Conservation (phyloP, 1,140 invertebrate genomes). For the Globodera rostochiensis region DNA sequence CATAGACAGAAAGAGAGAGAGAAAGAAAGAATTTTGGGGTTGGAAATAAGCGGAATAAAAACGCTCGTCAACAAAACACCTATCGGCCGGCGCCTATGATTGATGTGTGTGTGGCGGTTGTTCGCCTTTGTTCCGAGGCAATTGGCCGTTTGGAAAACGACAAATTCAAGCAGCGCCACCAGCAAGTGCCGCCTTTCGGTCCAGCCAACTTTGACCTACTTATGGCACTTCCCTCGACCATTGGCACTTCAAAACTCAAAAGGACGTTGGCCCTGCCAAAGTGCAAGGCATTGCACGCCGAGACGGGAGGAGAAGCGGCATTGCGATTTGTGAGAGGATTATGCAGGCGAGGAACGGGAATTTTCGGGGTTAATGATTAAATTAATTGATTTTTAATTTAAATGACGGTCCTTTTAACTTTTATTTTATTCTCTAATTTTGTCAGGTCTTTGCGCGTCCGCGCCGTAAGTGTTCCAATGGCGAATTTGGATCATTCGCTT, state of each 20-base stretch:
- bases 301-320: constrained; percentile 13
- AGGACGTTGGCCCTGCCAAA: constrained; percentile 8
- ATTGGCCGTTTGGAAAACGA: constrained; percentile 4
- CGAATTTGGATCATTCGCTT: neutral
- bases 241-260: neutral
- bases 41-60: too few relatives aligned
- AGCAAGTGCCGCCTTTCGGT: constrained; percentile 10
- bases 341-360: neutral
- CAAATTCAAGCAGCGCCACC: constrained; percentile 16
- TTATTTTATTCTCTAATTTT: neutral
- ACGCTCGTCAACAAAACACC: too few relatives aligned
- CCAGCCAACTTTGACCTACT: constrained; percentile 15
- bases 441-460: constrained; percentile 1
- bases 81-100: too few relatives aligned
- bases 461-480: constrained; percentile 1
- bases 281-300: constrained; percentile 3
- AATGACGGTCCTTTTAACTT: neutral
- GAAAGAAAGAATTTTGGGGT: neutral
- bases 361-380: too few relatives aligned
- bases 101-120: constrained; percentile 18
- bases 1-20: too few relatives aligned
- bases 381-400: too few relatives aligned
- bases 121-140: constrained; percentile 8
- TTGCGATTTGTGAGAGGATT: constrained; percentile 23
- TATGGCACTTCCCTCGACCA: constrained; percentile 7